phyloP scores from a whole-genome alignment of 92 coral and sea anemone species.

The Heliopora coerulea region DNA sequence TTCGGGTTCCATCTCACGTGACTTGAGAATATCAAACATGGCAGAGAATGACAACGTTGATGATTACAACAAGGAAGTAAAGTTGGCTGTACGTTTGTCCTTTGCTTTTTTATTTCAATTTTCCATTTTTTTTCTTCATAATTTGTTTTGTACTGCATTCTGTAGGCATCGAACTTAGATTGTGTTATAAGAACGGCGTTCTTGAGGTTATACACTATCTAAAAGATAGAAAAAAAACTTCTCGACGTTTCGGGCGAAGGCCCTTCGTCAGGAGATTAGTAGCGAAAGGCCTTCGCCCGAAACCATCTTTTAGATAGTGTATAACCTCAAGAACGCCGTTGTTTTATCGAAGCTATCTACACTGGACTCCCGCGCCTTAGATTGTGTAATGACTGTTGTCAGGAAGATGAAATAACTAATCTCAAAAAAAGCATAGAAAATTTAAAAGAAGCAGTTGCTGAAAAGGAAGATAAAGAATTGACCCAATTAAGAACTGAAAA shows the following conservation, averaged over 20 bases:
- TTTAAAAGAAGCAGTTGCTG: conserved; percentile 54
- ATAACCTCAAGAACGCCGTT: too few species aligned
- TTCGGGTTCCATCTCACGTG: conserved; percentile 66
- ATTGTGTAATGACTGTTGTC: not conserved
- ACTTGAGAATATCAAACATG: conserved; percentile 63
- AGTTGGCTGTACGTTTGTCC: conserved; percentile 74
- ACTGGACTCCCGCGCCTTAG: too few species aligned
- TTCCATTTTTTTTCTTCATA: not conserved
- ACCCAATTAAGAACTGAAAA: conserved; percentile 74
- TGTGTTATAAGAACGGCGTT: too few species aligned
- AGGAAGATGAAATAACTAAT: conserved; percentile 84
- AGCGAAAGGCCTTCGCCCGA: too few species aligned
- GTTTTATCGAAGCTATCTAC: too few species aligned
- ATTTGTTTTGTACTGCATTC: not conserved
- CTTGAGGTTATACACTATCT: too few species aligned
- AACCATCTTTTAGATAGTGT: too few species aligned
- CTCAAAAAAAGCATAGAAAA: conserved; percentile 78
- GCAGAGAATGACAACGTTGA: conserved; percentile 68
- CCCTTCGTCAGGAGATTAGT: too few species aligned
- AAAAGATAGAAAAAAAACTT: too few species aligned
- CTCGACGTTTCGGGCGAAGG: too few species aligned
- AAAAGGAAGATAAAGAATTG: conserved; percentile 50
- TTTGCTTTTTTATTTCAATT: not conserved
- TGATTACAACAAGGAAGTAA: conserved; percentile 78
- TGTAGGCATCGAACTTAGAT: not conserved